Evolutionary conservation across 1,140 invertebrate species (phyloP).

Genomic region (Meloidogyne chitwoodi): DNA sequence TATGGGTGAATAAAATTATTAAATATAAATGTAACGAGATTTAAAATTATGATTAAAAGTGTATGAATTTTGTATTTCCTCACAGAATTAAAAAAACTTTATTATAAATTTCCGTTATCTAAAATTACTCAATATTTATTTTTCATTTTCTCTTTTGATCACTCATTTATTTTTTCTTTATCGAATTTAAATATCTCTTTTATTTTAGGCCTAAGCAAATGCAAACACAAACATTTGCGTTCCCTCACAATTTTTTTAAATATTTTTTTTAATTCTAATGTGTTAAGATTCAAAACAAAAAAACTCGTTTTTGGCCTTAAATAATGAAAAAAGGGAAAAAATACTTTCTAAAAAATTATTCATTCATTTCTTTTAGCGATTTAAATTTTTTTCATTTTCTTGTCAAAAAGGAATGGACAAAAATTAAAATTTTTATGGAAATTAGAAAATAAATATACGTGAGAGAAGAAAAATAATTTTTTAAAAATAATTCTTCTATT

Average conservation of each 20-base stretch:
- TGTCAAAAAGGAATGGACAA: neutral
- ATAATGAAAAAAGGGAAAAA: neutral
- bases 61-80: too few species aligned
- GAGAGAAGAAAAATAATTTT: neutral
- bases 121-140: neutral
- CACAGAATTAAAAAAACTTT: too few species aligned
- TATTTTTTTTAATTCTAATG: neutral
- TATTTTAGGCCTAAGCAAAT: slow-evolving; percentile 1
- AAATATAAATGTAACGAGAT: too few species aligned
- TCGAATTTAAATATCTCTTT: neutral
- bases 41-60: too few species aligned
- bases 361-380: neutral
- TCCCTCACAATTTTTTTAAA: neutral
- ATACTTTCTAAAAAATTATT: neutral
- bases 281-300: neutral
- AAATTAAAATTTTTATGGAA: neutral
- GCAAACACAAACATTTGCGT: neutral
- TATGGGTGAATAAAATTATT: too few species aligned
- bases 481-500: too few species aligned
- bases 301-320: neutral
- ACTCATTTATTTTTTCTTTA: neutral
- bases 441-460: neutral
- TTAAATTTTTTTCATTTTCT: neutral
- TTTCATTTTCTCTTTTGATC: neutral
- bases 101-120: neutral